Evolutionary conservation across 2,888 invertebrate species (phyloP).

Genomic region (Entomobrya multifasciata): DNA sequence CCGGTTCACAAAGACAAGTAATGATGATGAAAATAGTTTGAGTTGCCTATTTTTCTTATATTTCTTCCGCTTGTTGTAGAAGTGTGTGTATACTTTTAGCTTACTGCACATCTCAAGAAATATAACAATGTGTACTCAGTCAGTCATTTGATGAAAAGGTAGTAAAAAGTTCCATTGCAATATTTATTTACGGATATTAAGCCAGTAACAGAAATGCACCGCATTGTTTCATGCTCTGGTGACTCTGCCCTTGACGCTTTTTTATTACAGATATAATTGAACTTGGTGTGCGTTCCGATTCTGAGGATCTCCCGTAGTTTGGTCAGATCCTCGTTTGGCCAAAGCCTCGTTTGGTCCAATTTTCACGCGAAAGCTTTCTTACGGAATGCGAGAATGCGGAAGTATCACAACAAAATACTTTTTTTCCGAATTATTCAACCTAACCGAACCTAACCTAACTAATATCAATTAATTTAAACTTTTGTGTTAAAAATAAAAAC

Average conservation of each 20-base stretch:
- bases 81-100: neutral
- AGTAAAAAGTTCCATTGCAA: slow-evolving; percentile 21
- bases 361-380: too few relatives aligned
- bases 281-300: too few relatives aligned
- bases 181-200: slow-evolving; percentile 56
- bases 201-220: neutral
- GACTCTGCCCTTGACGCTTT: neutral
- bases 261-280: slow-evolving; percentile 28
- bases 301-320: too few relatives aligned
- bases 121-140: neutral
- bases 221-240: neutral
- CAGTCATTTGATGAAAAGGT: too few relatives aligned
- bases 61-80: slow-evolving; percentile 16
- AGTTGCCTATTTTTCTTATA: slow-evolving; percentile 65
- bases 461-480: too few relatives aligned
- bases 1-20: slow-evolving; percentile 15
- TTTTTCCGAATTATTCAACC: too few relatives aligned
- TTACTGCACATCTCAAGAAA: slow-evolving; percentile 1
- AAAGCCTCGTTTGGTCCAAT: too few relatives aligned
- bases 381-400: too few relatives aligned
- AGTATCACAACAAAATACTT: too few relatives aligned
- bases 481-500: too few relatives aligned
- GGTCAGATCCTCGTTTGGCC: too few relatives aligned
- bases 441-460: too few relatives aligned
- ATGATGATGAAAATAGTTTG: slow-evolving; percentile 64